Evolutionary conservation across 2,113 vertebrate genomes (phyloP), one percentile per base, ranked within the genome.

Genomic region (Xyrauchen texanus): DNA sequence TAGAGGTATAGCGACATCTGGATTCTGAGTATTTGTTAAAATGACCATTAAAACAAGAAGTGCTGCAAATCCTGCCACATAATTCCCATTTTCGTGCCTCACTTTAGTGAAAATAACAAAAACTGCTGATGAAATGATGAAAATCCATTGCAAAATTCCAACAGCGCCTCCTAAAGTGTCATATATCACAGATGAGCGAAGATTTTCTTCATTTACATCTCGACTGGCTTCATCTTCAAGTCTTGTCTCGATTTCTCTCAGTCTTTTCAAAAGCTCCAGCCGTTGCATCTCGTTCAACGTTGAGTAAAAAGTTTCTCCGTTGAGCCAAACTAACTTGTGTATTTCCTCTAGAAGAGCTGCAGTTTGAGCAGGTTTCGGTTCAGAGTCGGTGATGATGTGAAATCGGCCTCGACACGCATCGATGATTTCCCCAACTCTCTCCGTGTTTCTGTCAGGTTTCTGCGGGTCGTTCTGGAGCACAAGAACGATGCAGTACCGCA

Each of bases 11-110:
- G 53, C 9, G 12, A 55, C 53, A 5, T 55, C 53, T 12, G 53
- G 53, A 5, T 3, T 55, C 10, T 13, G 53, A 13, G 6, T 49
- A 8, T 49, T 49, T 49, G 6, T 49, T 49, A 49, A 49, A 7
- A 8, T 49, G 4, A 49, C 5, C 5, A 7, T 8, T 7, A 49
- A 7, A 49, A 8, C 47, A 49, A 6, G 6, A 7, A 6, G 2
- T 7, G 12, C 10, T 5, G 12, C 53, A 13, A 55, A 55, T 55
- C 53, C 53, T 5, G 12, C 6, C 47, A 49, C 6, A 6, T 7
- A 45, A 7, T 0, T 64, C 0, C 44, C 11, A 0, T 1, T 3
- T 45, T 12, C 11, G 10, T 12, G 0, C 2, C 4, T 4, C 45
- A 10, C n/a, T 16, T 66, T 0, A 68, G 15, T 51, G 5, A 51